A percentile compares a stretch with the other conserved stretches of the same genome.
These are phyloP conservation scores for Dermolepida albohirtum DNA, from an alignment of 2,888 invertebrate genomes.

Conservation along the genomic window DNA sequence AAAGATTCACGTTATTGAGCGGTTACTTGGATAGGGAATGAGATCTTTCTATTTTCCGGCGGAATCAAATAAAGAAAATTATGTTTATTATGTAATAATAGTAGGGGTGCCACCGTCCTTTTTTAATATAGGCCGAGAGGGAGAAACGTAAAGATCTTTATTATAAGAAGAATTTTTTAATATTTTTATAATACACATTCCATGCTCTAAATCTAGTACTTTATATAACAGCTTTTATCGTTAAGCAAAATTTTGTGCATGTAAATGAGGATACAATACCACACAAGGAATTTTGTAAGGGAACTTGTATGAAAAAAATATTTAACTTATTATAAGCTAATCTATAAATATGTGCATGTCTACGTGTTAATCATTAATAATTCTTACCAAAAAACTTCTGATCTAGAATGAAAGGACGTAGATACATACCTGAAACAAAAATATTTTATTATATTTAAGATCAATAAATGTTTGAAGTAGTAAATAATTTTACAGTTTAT, in stretches of 20 bases:
- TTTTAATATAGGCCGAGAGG: no score
- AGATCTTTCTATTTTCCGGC: slow-evolving; percentile 1
- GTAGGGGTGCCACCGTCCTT: neutral
- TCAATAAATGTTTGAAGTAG: no score
- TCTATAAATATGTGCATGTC: no score
- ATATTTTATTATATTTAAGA: neutral
- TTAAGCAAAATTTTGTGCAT: no score
- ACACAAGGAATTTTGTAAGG: no score
- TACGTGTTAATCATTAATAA: no score
- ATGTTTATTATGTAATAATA: slow-evolving; percentile 5
- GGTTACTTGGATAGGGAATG: slow-evolving; percentile 1
- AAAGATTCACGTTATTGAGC: slow-evolving; percentile 19
- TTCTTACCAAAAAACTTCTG: neutral
- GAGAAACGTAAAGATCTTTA: neutral
- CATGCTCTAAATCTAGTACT: no score
- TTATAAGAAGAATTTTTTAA: neutral
- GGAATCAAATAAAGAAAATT: slow-evolving; percentile 27
- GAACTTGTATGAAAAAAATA: no score
- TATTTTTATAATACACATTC: neutral
- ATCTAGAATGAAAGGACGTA: neutral
- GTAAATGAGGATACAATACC: no score
- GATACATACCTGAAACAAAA: slow-evolving; percentile 4
- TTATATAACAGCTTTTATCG: no score
- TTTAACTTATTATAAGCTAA: no score
- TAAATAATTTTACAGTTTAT: no score